Base-by-base conservation (phyloP, 2,888 invertebrate species). In the Portevinia maculata region DNA sequence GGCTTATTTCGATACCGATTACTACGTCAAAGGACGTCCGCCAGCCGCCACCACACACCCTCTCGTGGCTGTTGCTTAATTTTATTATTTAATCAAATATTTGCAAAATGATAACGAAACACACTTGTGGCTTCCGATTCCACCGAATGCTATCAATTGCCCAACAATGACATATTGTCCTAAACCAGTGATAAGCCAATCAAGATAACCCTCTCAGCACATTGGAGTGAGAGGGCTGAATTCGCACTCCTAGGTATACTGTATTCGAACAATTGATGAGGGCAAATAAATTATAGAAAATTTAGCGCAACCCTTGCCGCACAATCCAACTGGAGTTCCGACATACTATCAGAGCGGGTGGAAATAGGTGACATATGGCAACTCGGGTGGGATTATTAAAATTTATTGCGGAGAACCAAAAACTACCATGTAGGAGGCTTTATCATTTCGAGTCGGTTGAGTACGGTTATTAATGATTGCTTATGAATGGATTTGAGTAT, bases 391-490 rank as follows among this genome's bases (percentile, higher is more conserved):
- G 41, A 67, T 74, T 79, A 74, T 64, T 69, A 57, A 79, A 74
- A 79, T 74, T 79, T 79, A 79, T 69, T 74, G 55, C 41, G 48
- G 67, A 57, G 50, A 69, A 69, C 69, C 79, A 62, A 79, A 79
- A 79, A 69, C 74, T 48, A 62, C 50, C 74, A 69, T 79, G 79
- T 79, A 64, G 62, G 69, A 50, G 57, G 44, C 69, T 74, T 69
- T 79, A 79, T 79, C 74, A 64, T 57, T 24, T 44, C n/a, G 37
- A 46, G 37, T 73, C 60, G 52, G 32, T 37, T 15, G 52, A 65
- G 67, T 48, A 39, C 67, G 74, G 67, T 79, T 79, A 79, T 79
- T 74, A 79, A 79, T 74, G 69, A 79, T 74, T 74, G 74, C 67
- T 69, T 50, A 62, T 57, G 17, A 69, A 74, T 46, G 55, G 62